A percentile compares a stretch with the other conserved stretches of the same genome.
These are phyloP conservation scores for Melopsittacus undulatus DNA, from an alignment of 2,797 vertebrate genomes.

Conservation along the genomic window DNA sequence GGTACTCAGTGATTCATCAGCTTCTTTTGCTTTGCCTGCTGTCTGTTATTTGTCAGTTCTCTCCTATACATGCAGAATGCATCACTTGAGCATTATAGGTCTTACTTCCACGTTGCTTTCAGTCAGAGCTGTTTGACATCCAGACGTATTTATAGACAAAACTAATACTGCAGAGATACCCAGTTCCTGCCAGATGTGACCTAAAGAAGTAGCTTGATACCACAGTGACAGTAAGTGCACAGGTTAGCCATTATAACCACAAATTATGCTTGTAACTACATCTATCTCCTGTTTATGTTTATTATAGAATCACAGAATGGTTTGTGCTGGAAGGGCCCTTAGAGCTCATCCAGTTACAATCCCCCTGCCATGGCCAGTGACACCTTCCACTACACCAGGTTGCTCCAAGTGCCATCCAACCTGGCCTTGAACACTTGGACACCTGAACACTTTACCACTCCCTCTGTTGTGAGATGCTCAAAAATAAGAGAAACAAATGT, in stretches of 20 bases:
- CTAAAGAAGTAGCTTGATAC: neutral
- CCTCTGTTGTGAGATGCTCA: neutral
- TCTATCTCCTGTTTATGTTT: neutral
- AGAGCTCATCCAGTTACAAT: neutral
- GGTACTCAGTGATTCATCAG: neutral
- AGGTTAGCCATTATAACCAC: neutral
- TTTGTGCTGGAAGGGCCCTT: neutral
- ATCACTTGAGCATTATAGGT: neutral
- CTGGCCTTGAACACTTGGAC: neutral
- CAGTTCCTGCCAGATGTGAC: neutral
- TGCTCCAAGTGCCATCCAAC: neutral
- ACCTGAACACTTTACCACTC: neutral
- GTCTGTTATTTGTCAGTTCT: neutral
- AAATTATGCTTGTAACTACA: neutral
- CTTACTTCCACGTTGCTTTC: neutral
- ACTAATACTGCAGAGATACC: rapidly evolving
- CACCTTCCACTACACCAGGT: neutral
- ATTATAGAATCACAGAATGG: neutral
- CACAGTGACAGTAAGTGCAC: neutral
- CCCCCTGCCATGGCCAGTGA: neutral
- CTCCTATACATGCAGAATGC: rapidly evolving
- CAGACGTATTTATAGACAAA: neutral
- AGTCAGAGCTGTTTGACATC: neutral
- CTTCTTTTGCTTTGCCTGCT: neutral
- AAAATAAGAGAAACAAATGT: neutral